Evolutionary conservation across 2,888 invertebrate genomes (phyloP).

Genomic region (Nyleta sp.): DNA sequence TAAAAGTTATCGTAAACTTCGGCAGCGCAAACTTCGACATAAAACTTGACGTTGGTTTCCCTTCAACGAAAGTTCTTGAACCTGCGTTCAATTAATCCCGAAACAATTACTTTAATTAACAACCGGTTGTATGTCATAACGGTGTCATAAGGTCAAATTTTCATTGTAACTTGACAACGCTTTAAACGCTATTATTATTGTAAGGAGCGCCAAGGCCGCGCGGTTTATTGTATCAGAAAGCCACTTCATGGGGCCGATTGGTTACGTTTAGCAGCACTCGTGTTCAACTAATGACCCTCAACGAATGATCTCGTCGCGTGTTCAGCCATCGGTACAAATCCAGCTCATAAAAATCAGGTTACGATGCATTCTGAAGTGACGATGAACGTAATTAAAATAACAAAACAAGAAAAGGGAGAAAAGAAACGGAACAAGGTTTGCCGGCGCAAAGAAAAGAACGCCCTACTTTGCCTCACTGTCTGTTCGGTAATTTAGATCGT

Average conservation of each 20-base stretch:
- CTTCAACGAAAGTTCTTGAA: too few relatives aligned
- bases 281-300: slow-evolving; percentile 13
- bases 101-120: too few relatives aligned
- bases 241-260: background rate
- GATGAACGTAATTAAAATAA: slow-evolving; percentile 39
- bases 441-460: slow-evolving; percentile 11
- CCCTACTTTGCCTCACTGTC: slow-evolving; percentile 18
- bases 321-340: slow-evolving; percentile 5
- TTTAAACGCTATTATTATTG: too few relatives aligned
- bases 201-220: background rate
- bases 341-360: slow-evolving; percentile 16
- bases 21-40: too few relatives aligned
- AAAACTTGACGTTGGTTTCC: too few relatives aligned
- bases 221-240: background rate
- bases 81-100: too few relatives aligned
- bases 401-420: slow-evolving; percentile 4
- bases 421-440: background rate
- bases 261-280: background rate
- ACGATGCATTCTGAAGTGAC: slow-evolving; percentile 9
- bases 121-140: too few relatives aligned
- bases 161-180: too few relatives aligned
- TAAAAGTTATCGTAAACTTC: too few relatives aligned
- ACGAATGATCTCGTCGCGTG: slow-evolving; percentile 1
- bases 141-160: too few relatives aligned
- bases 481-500: slow-evolving; percentile 55